Percentiles rank a stretch among this genome's conserved stretches.
These are phyloP conservation scores for Albula goreensis DNA, from an alignment of 2,113 vertebrate species.

Conservation along the genomic window DNA sequence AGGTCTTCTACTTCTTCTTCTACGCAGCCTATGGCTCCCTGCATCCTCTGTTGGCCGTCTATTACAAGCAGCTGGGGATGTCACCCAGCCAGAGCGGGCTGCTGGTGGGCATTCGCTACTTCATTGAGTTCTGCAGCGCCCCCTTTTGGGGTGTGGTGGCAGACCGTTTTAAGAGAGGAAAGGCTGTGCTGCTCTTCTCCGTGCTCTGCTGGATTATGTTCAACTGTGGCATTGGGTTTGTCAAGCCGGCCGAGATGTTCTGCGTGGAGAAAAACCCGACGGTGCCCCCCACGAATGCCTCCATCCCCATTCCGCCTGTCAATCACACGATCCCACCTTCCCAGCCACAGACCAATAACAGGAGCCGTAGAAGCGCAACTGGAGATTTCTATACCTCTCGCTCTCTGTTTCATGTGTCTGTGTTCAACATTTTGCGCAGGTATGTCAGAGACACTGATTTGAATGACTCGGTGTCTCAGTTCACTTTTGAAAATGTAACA, in stretches of 20 bases:
- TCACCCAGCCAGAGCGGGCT: conserved; percentile 88
- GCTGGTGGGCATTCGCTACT: conserved; percentile 93
- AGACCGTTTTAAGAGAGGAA: conserved; percentile 92
- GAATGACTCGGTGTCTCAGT: conserved; percentile 23
- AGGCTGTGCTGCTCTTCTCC: conserved; percentile 88
- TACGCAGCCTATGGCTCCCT: conserved; percentile 95
- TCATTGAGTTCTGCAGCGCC: conserved; percentile 98
- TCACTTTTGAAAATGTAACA: neutral
- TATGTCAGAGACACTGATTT: conserved; percentile 25
- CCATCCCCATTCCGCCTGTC: conserved; percentile 4
- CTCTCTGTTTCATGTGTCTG: neutral
- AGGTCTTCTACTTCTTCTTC: conserved; percentile 98
- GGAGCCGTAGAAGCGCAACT: conserved; percentile 36
- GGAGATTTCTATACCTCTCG: neutral
- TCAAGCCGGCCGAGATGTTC: conserved; percentile 83
- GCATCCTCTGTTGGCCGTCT: conserved; percentile 89
- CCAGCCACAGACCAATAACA: conserved; percentile 27
- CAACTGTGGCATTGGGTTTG: conserved; percentile 91
- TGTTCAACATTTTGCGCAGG: neutral
- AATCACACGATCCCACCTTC: neutral
- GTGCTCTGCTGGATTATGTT: conserved; percentile 94
- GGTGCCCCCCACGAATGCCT: neutral
- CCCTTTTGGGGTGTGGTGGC: conserved; percentile 97
- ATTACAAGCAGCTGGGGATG: conserved; percentile 96
- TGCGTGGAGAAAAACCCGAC: conserved; percentile 70